phyloP scores from a whole-genome alignment of 2,113 vertebrate genomes.

The Tachysurus vachellii region DNA sequence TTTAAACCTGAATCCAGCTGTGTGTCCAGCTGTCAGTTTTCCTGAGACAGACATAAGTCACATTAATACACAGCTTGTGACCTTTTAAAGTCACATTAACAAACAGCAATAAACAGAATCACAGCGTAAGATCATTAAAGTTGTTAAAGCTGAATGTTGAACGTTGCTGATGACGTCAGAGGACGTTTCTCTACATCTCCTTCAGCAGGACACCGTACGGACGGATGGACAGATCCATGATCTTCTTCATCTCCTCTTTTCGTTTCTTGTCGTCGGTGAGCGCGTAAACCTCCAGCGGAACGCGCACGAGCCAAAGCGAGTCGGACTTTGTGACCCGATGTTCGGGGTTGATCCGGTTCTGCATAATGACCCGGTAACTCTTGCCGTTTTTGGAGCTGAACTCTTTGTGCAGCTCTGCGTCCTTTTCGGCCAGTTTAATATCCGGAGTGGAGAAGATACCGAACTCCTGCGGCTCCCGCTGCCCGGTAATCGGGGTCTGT shows the following conservation, averaged over 20 bases:
- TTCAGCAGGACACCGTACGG: constrained; percentile 39
- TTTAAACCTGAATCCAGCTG: not conserved
- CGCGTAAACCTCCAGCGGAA: constrained; percentile 6
- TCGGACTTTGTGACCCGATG: not conserved
- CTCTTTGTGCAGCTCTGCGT: constrained; percentile 2
- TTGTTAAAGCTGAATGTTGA: not conserved
- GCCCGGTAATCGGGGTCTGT: not conserved
- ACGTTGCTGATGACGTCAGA: not conserved
- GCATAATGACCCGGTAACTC: constrained; percentile 32
- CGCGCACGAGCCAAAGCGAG: constrained; percentile 19
- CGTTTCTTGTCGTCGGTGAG: not conserved
- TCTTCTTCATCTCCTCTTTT: constrained; percentile 2
- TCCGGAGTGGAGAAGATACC: constrained; percentile 46
- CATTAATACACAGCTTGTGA: not conserved
- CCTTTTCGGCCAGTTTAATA: not conserved
- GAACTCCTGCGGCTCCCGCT: constrained; percentile 5
- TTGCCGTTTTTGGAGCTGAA: constrained; percentile 30
- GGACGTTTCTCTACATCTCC: not conserved
- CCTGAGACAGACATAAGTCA: not conserved
- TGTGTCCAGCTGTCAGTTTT: not conserved
- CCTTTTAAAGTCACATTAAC: not conserved
- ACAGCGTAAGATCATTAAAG: not conserved
- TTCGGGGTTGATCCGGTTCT: constrained; percentile 37
- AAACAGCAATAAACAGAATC: not conserved
- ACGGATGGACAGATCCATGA: constrained; percentile 24